Base-by-base conservation (phyloP, 2,797 vertebrate genomes). In the Chaetodon trifasciatus region DNA sequence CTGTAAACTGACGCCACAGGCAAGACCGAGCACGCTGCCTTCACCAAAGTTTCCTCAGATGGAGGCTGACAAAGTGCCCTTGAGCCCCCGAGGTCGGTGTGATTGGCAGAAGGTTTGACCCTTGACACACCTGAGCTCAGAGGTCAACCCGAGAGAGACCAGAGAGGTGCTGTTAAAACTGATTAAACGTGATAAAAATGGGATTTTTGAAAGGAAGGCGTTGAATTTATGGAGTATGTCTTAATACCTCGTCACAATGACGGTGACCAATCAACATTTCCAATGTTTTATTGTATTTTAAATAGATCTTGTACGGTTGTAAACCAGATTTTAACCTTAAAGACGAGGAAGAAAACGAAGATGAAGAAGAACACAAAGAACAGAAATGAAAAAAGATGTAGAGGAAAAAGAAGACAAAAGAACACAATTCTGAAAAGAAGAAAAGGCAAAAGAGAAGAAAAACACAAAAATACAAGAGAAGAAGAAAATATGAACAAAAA, bases 1-100 rank as follows among this genome's bases (percentile, higher is more conserved):
- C 16, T 79, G 87, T 78, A 89, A 91, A 89, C 69, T 66, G 75
- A 89, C 66, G 79, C 73, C 89, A 81, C 64, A 84, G 55, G 64
- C 92, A 87, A 84, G 92, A 77, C 85, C 0, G 61, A 87, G 74
- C 93, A 86, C 4, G 82, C 35, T 9, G 17, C 62, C 58, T 37
- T 32, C 42, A 39, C 7, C 6, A 44, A 61, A 9, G 17, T 5
- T 44, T 53, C 69, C 64, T 63, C 67, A 9, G 21, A 68, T 52
- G 39, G 37, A 28, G 5, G 60, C 66, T 65, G 55, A 67, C 70
- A 32, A 62, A 44, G 69, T 52, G 69, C 19, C 70, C 44, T 28
- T 7, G 32, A 81, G 80, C 56, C 32, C 55, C 6, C 24, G 35
- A 79, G 60, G 56, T 83, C 70, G 50, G 8, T 0, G 58, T n/a